Percentiles rank a stretch among this genome's conserved stretches.
Conservation (phyloP, 2,113 vertebrate genomes). For the Tupaia chinensis region DNA sequence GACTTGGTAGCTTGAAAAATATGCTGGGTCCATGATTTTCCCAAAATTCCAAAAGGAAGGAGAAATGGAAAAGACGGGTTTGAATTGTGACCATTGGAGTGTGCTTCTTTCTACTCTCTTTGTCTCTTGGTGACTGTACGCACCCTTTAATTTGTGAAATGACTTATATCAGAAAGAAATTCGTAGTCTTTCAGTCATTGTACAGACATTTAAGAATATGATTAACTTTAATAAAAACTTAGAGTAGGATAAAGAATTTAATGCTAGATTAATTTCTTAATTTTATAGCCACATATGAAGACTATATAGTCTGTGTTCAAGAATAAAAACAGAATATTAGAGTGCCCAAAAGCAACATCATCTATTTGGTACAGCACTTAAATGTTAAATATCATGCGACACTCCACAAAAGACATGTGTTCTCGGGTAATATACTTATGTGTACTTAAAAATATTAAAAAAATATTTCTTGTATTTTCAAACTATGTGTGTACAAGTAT, state of each 20-base stretch:
- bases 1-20: too few relatives aligned
- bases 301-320: background rate
- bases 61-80: too few relatives aligned
- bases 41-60: too few relatives aligned
- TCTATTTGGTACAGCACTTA: background rate
- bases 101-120: too few relatives aligned
- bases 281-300: background rate
- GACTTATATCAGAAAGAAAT: background rate
- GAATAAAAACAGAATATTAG: background rate
- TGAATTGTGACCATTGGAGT: too few relatives aligned
- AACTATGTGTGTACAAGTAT: background rate
- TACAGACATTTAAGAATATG: constrained; percentile 5
- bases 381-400: background rate
- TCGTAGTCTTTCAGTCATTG: background rate
- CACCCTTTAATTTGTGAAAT: too few relatives aligned
- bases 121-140: too few relatives aligned
- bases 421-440: background rate
- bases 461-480: too few relatives aligned
- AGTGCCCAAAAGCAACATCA: background rate
- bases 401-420: background rate
- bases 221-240: background rate
- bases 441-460: background rate
- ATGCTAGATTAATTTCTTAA: constrained; percentile 9
- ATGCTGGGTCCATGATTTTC: too few relatives aligned
- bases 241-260: background rate